phyloP scores from a whole-genome alignment of 2,113 vertebrate species.

The Holacanthus passer region DNA sequence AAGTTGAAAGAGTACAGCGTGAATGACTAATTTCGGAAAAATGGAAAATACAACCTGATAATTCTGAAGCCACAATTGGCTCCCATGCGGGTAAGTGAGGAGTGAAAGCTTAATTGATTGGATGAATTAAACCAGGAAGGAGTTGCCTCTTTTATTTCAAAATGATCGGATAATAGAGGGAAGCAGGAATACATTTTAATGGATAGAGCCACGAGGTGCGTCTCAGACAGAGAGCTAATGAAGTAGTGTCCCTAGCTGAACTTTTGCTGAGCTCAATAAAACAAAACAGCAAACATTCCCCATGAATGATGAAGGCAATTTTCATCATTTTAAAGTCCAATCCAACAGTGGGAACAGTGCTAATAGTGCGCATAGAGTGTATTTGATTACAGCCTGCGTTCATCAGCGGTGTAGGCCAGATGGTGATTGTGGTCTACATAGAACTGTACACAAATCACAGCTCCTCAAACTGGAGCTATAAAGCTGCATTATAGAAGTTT shows the following conservation, averaged over 20 bases:
- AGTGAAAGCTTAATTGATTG: conserved; percentile 17
- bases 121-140: conserved; percentile 12
- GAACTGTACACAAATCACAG: neutral
- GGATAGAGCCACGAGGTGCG: neutral
- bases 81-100: neutral
- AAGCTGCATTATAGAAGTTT: neutral
- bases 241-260: conserved; percentile 8
- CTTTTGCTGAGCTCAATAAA: neutral
- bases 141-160: neutral
- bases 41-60: neutral
- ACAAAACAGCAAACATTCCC: conserved; percentile 10
- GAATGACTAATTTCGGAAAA: conserved; percentile 5
- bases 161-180: neutral
- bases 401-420: neutral
- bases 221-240: neutral
- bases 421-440: neutral
- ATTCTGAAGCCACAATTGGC: neutral
- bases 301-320: neutral
- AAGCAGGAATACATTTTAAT: conserved; percentile 6
- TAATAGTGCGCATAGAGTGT: neutral
- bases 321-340: conserved; percentile 11
- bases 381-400: neutral
- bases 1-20: neutral
- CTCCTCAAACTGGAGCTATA: neutral
- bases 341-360: neutral